These are phyloP conservation scores for Nemotelus pantherinus DNA, from an alignment of 2,888 invertebrate species.

Conservation along the genomic window DNA sequence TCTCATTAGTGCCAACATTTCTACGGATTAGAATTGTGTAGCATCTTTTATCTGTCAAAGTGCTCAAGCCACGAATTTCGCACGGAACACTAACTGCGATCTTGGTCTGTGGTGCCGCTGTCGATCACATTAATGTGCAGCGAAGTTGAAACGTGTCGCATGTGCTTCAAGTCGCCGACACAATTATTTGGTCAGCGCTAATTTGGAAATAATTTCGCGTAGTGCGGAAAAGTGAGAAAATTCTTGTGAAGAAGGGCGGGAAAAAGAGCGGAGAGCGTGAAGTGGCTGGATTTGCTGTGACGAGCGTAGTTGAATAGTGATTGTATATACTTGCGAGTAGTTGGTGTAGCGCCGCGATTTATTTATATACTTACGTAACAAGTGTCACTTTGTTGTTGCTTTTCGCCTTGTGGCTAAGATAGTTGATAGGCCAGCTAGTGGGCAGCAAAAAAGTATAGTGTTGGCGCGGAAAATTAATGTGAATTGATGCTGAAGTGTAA, in stretches of 20 bases:
- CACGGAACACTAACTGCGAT: no score
- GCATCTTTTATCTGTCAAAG: no score
- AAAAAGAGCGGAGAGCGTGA: conserved; percentile 3
- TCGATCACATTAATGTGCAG: no score
- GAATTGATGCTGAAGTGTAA: neutral
- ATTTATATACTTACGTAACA: conserved; percentile 55
- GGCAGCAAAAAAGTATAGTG: conserved; percentile 14
- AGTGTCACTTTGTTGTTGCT: conserved; percentile 53
- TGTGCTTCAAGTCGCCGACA: neutral
- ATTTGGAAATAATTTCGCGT: neutral
- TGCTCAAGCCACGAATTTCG: no score
- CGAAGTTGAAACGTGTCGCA: neutral
- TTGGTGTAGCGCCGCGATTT: conserved; percentile 38
- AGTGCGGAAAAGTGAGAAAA: neutral
- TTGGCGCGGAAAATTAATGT: conserved; percentile 33
- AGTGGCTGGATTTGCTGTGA: conserved; percentile 4
- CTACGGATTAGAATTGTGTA: neutral
- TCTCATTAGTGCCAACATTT: neutral
- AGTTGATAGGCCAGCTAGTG: conserved; percentile 16
- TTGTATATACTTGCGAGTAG: conserved; percentile 17
- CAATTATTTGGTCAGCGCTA: neutral
- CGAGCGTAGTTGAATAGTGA: conserved; percentile 24
- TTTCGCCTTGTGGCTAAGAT: neutral
- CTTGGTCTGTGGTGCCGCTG: no score
- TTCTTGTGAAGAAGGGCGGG: no score